These are phyloP conservation scores for Lacerta agilis DNA, from an alignment of 2,797 vertebrate species.

Conservation along the genomic window DNA sequence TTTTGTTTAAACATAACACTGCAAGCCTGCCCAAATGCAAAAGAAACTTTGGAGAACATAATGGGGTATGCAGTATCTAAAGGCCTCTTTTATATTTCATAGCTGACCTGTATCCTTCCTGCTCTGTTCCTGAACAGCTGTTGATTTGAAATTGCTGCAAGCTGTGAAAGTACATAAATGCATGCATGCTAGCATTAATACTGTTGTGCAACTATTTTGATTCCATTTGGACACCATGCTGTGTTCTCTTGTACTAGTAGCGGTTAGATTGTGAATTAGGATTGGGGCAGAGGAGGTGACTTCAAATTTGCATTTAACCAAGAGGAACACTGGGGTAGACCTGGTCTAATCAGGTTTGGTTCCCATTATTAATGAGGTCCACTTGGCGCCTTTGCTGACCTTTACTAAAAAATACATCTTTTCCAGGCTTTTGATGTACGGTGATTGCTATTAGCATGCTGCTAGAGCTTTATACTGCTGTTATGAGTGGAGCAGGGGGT, in stretches of 20 bases:
- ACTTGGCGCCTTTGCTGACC: too few relatives aligned
- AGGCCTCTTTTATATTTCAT: not conserved
- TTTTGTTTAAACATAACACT: not conserved
- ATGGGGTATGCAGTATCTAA: not conserved
- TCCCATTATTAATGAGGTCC: too few relatives aligned
- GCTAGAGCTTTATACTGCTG: too few relatives aligned
- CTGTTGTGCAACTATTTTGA: not conserved
- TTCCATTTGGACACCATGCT: constrained; percentile 26
- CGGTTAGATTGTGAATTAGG: not conserved
- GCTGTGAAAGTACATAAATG: not conserved
- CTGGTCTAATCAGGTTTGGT: too few relatives aligned
- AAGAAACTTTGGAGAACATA: not conserved
- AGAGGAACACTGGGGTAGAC: not conserved
- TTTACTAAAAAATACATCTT: too few relatives aligned
- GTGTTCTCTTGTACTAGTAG: not conserved
- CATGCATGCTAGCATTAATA: not conserved
- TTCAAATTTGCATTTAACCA: not conserved
- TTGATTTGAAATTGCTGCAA: not conserved
- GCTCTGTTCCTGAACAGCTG: not conserved
- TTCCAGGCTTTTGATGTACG: too few relatives aligned
- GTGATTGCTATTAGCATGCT: too few relatives aligned
- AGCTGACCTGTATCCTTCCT: not conserved
- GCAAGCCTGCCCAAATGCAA: not conserved
- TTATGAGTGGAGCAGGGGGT: too few relatives aligned
- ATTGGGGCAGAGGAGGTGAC: not conserved